phyloP scores from a whole-genome alignment of 2,797 vertebrate species.

The Cyprinodon diabolis region DNA sequence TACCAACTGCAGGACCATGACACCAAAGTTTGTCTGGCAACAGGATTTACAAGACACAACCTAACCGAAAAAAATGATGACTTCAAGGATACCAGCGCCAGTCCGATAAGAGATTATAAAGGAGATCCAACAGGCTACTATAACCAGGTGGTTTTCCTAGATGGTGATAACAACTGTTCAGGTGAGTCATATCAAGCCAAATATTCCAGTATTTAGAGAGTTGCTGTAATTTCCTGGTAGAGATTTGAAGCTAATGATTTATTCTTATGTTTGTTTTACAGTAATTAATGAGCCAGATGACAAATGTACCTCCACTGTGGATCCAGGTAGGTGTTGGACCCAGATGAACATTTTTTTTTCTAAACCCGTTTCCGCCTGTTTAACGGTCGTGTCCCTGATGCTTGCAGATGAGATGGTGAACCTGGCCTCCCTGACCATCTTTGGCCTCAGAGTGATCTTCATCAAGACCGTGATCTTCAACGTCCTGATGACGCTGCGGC shows the following conservation, averaged over 20 bases:
- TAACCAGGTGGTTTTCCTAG: conserved; percentile 37
- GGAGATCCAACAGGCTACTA: background rate
- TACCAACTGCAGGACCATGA: rapidly evolving
- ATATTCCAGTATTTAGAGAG: background rate
- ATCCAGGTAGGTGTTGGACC: conserved; percentile 27
- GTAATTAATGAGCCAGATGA: rapidly evolving
- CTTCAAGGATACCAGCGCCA: rapidly evolving
- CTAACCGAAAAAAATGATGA: rapidly evolving
- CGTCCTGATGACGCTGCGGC: conserved; percentile 74
- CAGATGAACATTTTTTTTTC: rapidly evolving
- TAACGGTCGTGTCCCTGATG: background rate
- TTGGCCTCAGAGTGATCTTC: conserved; percentile 74
- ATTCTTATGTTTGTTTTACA: background rate
- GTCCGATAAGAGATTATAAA: background rate
- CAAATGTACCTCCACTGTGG: rapidly evolving
- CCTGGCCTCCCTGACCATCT: conserved; percentile 54
- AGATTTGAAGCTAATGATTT: background rate
- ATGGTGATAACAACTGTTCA: rapidly evolving
- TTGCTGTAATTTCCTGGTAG: no score
- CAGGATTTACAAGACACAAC: conserved; percentile 35
- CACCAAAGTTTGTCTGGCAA: conserved; percentile 30
- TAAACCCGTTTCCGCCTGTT: background rate
- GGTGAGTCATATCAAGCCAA: rapidly evolving
- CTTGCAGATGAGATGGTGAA: conserved; percentile 67
- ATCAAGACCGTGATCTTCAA: conserved; percentile 80